phyloP scores from a whole-genome alignment of 2,888 invertebrate species.

The Heliconius aoede region DNA sequence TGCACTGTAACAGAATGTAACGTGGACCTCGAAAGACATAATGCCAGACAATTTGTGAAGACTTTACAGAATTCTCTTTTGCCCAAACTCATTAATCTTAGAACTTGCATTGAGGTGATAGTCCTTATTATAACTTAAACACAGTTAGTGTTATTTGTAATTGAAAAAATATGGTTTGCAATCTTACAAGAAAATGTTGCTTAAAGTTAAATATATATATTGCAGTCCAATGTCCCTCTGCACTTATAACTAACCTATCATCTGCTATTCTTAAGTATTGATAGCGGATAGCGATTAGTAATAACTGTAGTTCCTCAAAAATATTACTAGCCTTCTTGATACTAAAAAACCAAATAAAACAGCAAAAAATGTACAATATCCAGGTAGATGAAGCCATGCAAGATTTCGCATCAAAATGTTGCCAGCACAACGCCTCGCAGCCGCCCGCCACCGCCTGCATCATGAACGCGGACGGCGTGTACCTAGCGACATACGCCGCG shows the following conservation, averaged over 20 bases:
- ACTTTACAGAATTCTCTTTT: conserved; percentile 89
- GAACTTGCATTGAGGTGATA: conserved; percentile 90
- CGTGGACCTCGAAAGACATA: conserved; percentile 93
- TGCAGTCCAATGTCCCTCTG: too few relatives aligned
- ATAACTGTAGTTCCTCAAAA: too few relatives aligned
- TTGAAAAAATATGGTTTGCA: too few relatives aligned
- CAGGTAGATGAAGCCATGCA: conserved; percentile 95
- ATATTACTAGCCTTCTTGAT: too few relatives aligned
- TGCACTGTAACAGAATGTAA: conserved; percentile 86
- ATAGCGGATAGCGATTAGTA: too few relatives aligned
- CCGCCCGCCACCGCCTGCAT: conserved; percentile 87
- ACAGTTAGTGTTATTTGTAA: neutral
- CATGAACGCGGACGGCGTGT: conserved; percentile 97
- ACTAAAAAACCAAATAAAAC: neutral
- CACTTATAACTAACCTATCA: too few relatives aligned
- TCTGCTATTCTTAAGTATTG: too few relatives aligned
- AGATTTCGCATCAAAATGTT: conserved; percentile 95
- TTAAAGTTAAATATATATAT: too few relatives aligned
- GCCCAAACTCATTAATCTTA: conserved; percentile 88
- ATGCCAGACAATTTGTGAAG: conserved; percentile 92
- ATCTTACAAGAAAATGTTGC: too few relatives aligned
- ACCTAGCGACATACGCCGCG: conserved; percentile 94
- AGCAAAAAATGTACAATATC: neutral
- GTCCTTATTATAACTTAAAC: neutral
- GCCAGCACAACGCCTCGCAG: conserved; percentile 88